Conservation (phyloP, 1,140 invertebrate genomes). For the Agrypnia vestita region DNA sequence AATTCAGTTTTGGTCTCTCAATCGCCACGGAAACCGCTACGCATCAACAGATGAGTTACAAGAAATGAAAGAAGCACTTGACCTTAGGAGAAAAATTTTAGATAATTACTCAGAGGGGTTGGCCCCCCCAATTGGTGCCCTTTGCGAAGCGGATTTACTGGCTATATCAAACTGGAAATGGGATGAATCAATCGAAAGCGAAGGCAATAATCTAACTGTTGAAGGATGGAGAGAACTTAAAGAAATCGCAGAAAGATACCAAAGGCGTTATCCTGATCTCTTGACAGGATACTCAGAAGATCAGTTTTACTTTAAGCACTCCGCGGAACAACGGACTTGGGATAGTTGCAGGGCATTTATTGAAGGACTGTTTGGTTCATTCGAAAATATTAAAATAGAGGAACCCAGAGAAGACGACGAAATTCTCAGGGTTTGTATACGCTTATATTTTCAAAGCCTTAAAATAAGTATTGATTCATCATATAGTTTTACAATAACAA, state of each 20-base stretch:
- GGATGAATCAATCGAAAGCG: slow-evolving; percentile 43
- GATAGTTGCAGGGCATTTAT: slow-evolving; percentile 80
- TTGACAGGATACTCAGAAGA: slow-evolving; percentile 28
- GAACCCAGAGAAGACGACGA: slow-evolving; percentile 71
- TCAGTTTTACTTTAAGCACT: slow-evolving; percentile 77
- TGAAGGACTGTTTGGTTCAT: slow-evolving; percentile 77
- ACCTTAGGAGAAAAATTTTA: slow-evolving; percentile 63
- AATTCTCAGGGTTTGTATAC: slow-evolving; percentile 57
- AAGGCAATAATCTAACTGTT: slow-evolving; percentile 26
- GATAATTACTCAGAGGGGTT: slow-evolving; percentile 33
- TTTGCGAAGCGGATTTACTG: slow-evolving; percentile 37
- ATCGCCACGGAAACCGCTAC: slow-evolving; percentile 73
- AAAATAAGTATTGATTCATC: too few relatives aligned
- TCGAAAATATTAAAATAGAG: slow-evolving; percentile 64
- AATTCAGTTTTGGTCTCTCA: slow-evolving; percentile 74
- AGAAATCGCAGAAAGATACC: slow-evolving; percentile 43
- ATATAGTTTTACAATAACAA: too few relatives aligned
- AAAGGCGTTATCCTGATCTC: slow-evolving; percentile 41
- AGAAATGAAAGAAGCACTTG: slow-evolving; percentile 66
- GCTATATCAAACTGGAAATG: slow-evolving; percentile 50
- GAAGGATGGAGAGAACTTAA: slow-evolving; percentile 50
- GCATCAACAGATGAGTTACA: slow-evolving; percentile 67
- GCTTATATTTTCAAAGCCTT: too few relatives aligned
- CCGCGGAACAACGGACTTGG: slow-evolving; percentile 77
- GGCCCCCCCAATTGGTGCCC: background rate